Base-by-base conservation (phyloP, 2,888 invertebrate species). In the Cheilosia vulpina region DNA sequence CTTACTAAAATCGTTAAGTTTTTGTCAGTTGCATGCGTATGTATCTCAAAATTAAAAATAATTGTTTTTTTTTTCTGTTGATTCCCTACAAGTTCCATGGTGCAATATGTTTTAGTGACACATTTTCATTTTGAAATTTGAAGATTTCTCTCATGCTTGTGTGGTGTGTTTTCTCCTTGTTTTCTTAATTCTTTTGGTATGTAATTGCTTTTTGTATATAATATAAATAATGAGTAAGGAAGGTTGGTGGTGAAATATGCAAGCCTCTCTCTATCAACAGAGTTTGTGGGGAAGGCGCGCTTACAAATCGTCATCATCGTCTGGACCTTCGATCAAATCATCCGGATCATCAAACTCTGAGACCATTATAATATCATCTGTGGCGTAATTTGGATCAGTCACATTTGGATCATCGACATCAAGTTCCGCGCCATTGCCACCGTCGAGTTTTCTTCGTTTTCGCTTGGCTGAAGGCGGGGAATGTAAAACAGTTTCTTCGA, bases 301-400 rank as follows among this genome's bases (percentile, higher is more conserved):
- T 72, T 87, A 88, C 89, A 88, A 88, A 85, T 87, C 71, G 17
- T 72, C 62, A 71, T 83, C 79, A 15, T 88, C 89, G 27, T 91
- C 90, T 53, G 88, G 88, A 60, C 90, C 90, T 84, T 90, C 90
- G 50, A 90, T 90, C 57, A 90, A 83, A 87, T 90, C 90, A 21
- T 91, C 89, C 34, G 90, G 89, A 87, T 88, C 88, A 79, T 88
- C 87, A 27, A 89, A 90, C 47, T 90, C 89, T 50, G 87, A 78
- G 50, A 85, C 87, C 87, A 88, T 82, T 34, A 88, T 87, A 84
- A 88, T 87, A 82, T 87, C 87, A 78, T 87, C 87, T 50, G 81
- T 84, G 66, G 87, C 88, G 21, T 52, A 45, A 38, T 43, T 76
- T 50, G 75, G 9, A 58, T 85, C 85, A 57, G 62, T 76, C 58